A percentile compares a stretch with the other conserved stretches of the same genome.
These are phyloP conservation scores for Clarias platycephalus DNA, from an alignment of 2,797 vertebrate genomes.

Conservation along the genomic window DNA sequence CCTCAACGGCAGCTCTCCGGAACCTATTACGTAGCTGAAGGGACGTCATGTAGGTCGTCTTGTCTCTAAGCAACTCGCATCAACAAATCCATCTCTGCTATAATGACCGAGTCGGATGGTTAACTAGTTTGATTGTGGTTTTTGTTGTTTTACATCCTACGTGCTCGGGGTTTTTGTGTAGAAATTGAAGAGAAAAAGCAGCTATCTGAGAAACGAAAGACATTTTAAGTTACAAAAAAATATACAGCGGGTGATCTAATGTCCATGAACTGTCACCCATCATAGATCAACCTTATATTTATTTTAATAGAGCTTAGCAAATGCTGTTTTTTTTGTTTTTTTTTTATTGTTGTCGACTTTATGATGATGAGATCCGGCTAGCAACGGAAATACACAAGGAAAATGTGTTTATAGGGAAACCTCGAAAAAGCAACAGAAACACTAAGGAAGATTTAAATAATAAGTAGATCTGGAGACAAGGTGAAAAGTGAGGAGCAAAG, in stretches of 20 bases:
- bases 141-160: not conserved
- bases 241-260: not conserved
- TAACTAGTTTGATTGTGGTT: not conserved
- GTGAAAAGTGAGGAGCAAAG: slow-evolving; percentile 39
- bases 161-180: not conserved
- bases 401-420: slow-evolving; percentile 74
- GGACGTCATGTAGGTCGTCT: not conserved
- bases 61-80: slow-evolving; percentile 68
- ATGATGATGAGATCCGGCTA: slow-evolving; percentile 64
- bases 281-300: not conserved
- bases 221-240: slow-evolving; percentile 1
- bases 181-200: not conserved
- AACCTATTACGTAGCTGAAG: slow-evolving; percentile 55
- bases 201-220: no score
- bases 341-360: slow-evolving; percentile 39
- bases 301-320: not conserved
- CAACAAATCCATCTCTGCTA: slow-evolving; percentile 47
- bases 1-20: slow-evolving; percentile 50
- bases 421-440: slow-evolving; percentile 72
- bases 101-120: not conserved
- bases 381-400: slow-evolving; percentile 75
- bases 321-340: not conserved
- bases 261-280: no score
- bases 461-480: slow-evolving; percentile 47
- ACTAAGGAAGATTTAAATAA: slow-evolving; percentile 70